phyloP scores from a whole-genome alignment of 2,888 invertebrate species.

The Bombyx huttoni region DNA sequence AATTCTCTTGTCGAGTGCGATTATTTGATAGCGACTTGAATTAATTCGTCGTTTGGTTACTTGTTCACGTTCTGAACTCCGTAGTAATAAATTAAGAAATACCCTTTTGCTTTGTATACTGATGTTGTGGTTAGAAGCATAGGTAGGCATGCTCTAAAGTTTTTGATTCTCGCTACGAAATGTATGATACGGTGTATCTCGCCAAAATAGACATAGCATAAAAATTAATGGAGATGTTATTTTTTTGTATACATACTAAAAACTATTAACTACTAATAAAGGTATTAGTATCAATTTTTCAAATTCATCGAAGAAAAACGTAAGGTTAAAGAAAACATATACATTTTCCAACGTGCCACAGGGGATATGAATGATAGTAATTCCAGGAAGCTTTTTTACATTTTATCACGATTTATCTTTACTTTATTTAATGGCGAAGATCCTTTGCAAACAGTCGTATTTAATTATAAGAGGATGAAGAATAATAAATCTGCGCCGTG shows the following conservation, averaged over 20 bases:
- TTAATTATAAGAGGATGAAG: constrained; percentile 15
- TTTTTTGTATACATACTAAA: too few relatives aligned
- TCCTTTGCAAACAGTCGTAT: constrained; percentile 5
- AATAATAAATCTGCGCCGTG: constrained; percentile 13
- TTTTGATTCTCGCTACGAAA: too few relatives aligned
- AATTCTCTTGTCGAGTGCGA: constrained; percentile 13
- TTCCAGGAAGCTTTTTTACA: not conserved
- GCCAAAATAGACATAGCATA: too few relatives aligned
- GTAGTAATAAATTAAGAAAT: not conserved
- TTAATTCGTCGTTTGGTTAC: not conserved
- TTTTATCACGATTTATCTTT: not conserved
- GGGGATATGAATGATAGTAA: not conserved
- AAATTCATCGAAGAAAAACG: not conserved
- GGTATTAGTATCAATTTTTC: not conserved
- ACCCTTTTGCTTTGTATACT: too few relatives aligned
- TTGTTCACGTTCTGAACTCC: not conserved
- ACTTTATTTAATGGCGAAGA: constrained; percentile 3
- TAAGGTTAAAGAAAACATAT: not conserved
- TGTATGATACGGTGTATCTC: too few relatives aligned
- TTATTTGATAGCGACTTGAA: constrained; percentile 4
- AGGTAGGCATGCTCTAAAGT: too few relatives aligned
- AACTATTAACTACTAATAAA: too few relatives aligned
- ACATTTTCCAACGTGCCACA: not conserved
- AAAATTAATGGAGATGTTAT: too few relatives aligned
- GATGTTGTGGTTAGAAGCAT: too few relatives aligned